Base-by-base conservation (phyloP, 2,888 invertebrate genomes). In the Miltochrista miniata region DNA sequence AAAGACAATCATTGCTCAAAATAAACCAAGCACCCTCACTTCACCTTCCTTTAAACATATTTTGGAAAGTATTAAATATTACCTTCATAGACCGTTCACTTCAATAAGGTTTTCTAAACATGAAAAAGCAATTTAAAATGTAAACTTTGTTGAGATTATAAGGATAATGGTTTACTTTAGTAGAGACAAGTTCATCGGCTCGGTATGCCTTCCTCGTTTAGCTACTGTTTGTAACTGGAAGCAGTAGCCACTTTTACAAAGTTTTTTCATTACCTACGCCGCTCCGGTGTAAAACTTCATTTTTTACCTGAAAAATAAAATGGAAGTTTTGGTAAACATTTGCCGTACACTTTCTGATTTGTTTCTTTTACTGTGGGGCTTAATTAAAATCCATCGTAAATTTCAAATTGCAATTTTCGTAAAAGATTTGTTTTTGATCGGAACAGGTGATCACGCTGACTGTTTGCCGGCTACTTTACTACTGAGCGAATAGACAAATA, bases 221-320 rank as follows among this genome's bases (percentile, higher is more conserved):
- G 37, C 11, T n/a, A 41, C 50, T 12, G 9, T 36, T 36, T 10
- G 5, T 36, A 36, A 46, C 48, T 51, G 45, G 51, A 53, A 45
- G 44, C 45, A 47, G 47, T 35, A 43, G 37, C 39, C 29, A 37
- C 35, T 24, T 55, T 47, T 24, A 42, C 12, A 46, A 64, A 61
- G 45, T 61, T 64, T 64, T 64, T 61, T 64, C 53, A 64, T 64
- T 58, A 64, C 7, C 18, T 4, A 2, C 18, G 15, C 14, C 14
- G 13, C 42, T 33, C 42, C 44, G 49, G 43, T 33, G 39, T 45
- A 54, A 48, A 55, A 36, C 42, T 48, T 56, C 49, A 52, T 52
- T 56, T 56, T 14, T 36, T n/a, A 44, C 14, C 15, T 37, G n/a
- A 3, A 39, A 39, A 14, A 14, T 2, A 9, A 9, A 14, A 36